Evolutionary conservation across 2,797 vertebrate genomes (phyloP).

Genomic region (Micromesistius poutassou): DNA sequence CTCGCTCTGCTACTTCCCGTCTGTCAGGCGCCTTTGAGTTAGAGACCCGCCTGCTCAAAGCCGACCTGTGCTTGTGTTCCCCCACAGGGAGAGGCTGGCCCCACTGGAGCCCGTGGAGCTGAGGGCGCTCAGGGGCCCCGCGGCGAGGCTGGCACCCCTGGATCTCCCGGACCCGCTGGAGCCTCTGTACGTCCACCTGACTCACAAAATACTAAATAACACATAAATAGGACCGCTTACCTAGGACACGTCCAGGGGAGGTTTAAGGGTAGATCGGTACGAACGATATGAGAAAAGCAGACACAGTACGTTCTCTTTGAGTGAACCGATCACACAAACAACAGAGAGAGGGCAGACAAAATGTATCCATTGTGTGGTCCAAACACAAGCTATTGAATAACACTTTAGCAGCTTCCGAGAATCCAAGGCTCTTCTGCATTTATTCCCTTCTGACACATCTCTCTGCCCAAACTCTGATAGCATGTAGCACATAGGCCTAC

Average conservation of each 20-base stretch:
- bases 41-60: not conserved
- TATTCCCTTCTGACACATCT: not conserved
- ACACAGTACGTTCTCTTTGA: not conserved
- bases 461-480: not conserved
- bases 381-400: not conserved
- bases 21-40: not conserved
- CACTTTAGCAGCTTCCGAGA: not conserved
- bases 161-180: conserved; percentile 90
- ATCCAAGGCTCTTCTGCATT: not conserved
- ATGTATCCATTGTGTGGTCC: not conserved
- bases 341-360: not conserved
- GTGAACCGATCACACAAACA: too few relatives aligned
- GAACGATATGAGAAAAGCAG: not conserved
- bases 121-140: conserved; percentile 91
- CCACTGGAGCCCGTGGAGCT: conserved; percentile 87
- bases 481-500: not conserved
- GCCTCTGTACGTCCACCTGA: conserved; percentile 78
- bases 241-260: not conserved
- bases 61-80: conserved; percentile 9
- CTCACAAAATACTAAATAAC: not conserved
- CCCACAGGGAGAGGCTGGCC: conserved; percentile 91
- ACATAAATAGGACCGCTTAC: not conserved
- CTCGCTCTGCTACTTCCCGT: not conserved
- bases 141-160: conserved; percentile 89
- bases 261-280: not conserved